These are phyloP conservation scores for Pungitius pungitius DNA, from an alignment of 2,113 vertebrate species.

Conservation along the genomic window DNA sequence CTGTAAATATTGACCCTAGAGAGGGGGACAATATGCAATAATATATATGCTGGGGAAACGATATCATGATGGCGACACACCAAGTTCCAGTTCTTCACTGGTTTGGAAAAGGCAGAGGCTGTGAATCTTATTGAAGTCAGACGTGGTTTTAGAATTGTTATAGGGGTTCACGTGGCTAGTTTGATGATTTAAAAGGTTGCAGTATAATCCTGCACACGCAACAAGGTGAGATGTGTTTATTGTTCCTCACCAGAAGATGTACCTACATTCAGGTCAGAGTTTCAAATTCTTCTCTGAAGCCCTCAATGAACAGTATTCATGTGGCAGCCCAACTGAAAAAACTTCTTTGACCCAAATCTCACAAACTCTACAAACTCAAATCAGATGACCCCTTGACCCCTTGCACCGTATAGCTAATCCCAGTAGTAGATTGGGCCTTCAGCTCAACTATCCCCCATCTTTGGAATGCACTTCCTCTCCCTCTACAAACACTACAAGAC, in stretches of 20 bases:
- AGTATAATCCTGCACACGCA: not conserved
- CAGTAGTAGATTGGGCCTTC: slow-evolving; percentile 1
- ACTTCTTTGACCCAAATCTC: not conserved
- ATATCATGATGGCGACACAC: slow-evolving; percentile 17
- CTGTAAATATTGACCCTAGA: slow-evolving; percentile 76
- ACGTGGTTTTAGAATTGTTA: slow-evolving; percentile 21
- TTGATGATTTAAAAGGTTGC: not conserved
- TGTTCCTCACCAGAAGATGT: not conserved
- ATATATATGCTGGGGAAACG: too few relatives aligned
- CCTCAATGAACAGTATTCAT: not conserved
- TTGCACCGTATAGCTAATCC: slow-evolving; percentile 33
- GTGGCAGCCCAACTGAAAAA: not conserved
- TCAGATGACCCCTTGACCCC: slow-evolving; percentile 41
- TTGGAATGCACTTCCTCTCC: slow-evolving; percentile 34
- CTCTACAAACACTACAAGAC: not conserved
- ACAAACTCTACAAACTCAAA: slow-evolving; percentile 1
- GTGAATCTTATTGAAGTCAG: slow-evolving; percentile 15
- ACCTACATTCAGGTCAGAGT: not conserved
- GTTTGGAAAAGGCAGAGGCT: slow-evolving; percentile 29
- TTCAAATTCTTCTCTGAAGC: not conserved
- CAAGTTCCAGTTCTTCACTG: slow-evolving; percentile 13
- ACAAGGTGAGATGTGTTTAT: not conserved
- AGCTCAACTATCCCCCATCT: not conserved
- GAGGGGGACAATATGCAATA: slow-evolving; percentile 40
- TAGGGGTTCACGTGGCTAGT: not conserved